Evolutionary conservation across 2,113 vertebrate genomes (phyloP).

Genomic region (Octodon degus): DNA sequence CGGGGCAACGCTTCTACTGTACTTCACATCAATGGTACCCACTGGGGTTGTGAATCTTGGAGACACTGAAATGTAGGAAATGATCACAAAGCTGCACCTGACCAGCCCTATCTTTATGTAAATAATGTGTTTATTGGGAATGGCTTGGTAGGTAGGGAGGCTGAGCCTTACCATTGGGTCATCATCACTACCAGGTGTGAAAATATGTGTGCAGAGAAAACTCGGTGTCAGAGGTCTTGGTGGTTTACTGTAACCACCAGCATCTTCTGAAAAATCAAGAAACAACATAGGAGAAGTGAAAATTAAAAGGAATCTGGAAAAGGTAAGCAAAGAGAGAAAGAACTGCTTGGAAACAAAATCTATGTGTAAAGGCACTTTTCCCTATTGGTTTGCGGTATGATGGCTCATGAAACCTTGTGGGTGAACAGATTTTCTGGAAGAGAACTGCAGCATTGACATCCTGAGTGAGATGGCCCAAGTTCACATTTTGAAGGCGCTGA

Average conservation of each 20-base stretch:
- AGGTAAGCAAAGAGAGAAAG: not conserved
- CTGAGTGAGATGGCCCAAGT: not conserved
- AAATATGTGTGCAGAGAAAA: constrained; percentile 10
- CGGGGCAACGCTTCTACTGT: not conserved
- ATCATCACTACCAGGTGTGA: not conserved
- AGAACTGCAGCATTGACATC: not conserved
- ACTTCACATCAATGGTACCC: not conserved
- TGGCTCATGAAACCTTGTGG: not conserved
- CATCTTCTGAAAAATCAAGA: constrained; percentile 13
- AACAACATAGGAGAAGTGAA: not conserved
- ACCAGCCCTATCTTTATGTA: not conserved
- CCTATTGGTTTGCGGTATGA: not conserved
- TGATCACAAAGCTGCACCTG: not conserved
- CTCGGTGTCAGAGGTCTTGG: not conserved
- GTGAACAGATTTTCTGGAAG: constrained; percentile 37
- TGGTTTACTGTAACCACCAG: not conserved
- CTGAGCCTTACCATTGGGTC: not conserved
- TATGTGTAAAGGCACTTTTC: not conserved
- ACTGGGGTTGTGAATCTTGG: not conserved
- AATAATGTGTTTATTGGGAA: not conserved
- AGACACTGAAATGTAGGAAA: not conserved
- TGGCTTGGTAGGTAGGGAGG: not conserved
- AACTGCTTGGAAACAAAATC: not conserved
- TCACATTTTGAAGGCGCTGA: not conserved
- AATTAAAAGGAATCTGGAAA: constrained; percentile 3